Conservation (phyloP, 92 coral and sea anemone genomes). For the Epizoanthus scotinus region DNA sequence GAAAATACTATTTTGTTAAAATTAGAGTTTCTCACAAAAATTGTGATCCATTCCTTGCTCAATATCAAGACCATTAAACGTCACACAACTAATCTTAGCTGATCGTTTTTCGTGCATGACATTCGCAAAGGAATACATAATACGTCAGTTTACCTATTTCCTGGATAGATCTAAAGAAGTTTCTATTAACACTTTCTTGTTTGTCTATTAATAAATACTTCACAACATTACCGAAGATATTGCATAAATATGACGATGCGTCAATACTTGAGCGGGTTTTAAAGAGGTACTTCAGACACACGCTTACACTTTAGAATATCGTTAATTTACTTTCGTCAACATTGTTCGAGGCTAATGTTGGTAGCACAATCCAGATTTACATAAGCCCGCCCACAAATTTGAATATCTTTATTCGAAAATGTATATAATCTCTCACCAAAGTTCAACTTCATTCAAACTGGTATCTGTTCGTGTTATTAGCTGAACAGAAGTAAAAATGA, state of each 20-base stretch:
- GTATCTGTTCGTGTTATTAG: background rate
- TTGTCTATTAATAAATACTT: background rate
- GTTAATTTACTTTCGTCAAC: background rate
- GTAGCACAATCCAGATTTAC: background rate
- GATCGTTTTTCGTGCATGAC: background rate
- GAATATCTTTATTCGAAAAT: no score
- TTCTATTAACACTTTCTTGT: background rate
- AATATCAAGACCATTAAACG: background rate
- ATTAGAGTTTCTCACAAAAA: no score
- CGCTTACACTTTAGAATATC: no score
- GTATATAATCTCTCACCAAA: background rate
- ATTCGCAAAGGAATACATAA: background rate
- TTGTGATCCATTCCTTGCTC: no score
- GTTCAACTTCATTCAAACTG: no score
- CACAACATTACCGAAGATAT: background rate
- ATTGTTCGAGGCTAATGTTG: background rate
- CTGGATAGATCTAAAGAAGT: background rate
- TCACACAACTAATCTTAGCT: background rate
- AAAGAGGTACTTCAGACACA: background rate
- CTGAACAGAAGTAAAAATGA: background rate
- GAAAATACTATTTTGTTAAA: no score
- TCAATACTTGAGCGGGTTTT: slow-evolving; percentile 3
- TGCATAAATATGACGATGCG: slow-evolving; percentile 6
- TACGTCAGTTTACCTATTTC: background rate
- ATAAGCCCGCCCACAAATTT: slow-evolving; percentile 16